Evolutionary conservation across 2,113 vertebrate species (phyloP).

Genomic region (Semnornis frantzii): DNA sequence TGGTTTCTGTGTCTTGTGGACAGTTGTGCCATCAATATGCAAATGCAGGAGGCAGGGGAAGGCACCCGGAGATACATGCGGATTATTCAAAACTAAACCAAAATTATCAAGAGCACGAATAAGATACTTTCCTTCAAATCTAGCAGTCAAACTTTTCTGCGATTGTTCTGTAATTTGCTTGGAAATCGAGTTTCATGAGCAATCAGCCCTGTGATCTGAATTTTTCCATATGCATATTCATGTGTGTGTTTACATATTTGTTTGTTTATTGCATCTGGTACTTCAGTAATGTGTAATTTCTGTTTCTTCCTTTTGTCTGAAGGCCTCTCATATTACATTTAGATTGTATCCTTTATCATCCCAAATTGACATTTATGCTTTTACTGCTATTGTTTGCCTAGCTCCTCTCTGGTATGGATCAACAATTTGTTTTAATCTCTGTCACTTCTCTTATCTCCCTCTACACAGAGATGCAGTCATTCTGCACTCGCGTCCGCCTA

Average conservation of each 20-base stretch:
- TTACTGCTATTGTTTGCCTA: conserved; percentile 87
- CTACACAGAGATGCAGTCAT: conserved; percentile 75
- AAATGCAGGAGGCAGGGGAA: neutral
- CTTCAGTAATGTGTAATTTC: conserved; percentile 82
- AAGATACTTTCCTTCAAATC: conserved; percentile 25
- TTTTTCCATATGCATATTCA: conserved; percentile 76
- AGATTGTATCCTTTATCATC: conserved; percentile 91
- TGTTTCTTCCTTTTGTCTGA: conserved; percentile 84
- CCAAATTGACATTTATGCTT: conserved; percentile 92
- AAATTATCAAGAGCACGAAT: conserved; percentile 45
- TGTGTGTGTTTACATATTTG: conserved; percentile 33
- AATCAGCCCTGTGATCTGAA: conserved; percentile 67
- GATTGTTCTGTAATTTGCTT: conserved; percentile 52
- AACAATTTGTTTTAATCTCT: conserved; percentile 87
- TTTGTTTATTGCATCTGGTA: conserved; percentile 66
- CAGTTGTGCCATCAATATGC: conserved; percentile 26
- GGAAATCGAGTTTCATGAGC: conserved; percentile 69
- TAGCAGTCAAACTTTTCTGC: conserved; percentile 45
- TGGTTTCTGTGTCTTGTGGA: conserved; percentile 12
- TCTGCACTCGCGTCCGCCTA: conserved; percentile 58
- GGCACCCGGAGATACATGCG: neutral
- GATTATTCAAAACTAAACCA: conserved; percentile 27
- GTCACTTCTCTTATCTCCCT: conserved; percentile 82
- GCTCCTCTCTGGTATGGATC: conserved; percentile 79
- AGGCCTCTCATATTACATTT: conserved; percentile 88